phyloP scores from a whole-genome alignment of 1,140 invertebrate genomes.

The Neodiprion fabricii region DNA sequence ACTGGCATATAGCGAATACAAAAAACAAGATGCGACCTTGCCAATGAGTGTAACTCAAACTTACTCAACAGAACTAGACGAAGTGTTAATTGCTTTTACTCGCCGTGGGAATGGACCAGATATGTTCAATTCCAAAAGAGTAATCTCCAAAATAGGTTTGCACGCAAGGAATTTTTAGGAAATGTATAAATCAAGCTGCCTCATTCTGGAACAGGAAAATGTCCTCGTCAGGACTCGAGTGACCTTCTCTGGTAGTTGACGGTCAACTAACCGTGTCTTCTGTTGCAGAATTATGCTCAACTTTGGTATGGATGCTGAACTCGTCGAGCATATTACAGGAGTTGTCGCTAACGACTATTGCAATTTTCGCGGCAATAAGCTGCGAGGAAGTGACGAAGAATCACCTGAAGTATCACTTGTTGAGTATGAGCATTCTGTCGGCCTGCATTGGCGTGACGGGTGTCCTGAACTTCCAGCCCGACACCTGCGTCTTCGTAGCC shows the following conservation, averaged over 20 bases:
- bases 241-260: slow-evolving; percentile 46
- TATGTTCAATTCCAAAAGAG: no score
- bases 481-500: slow-evolving; percentile 59
- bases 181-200: no score
- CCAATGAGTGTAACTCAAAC: no score
- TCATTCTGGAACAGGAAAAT: no score
- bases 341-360: slow-evolving; percentile 62
- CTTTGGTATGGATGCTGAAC: slow-evolving; percentile 61
- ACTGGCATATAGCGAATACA: no score
- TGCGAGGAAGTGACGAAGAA: slow-evolving; percentile 58
- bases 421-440: slow-evolving; percentile 61
- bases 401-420: slow-evolving; percentile 65
- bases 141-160: no score
- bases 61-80: no score
- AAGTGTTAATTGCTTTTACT: no score
- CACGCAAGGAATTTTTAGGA: no score
- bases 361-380: slow-evolving; percentile 60
- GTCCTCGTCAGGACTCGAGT: slow-evolving; percentile 14
- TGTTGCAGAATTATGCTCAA: slow-evolving; percentile 57
- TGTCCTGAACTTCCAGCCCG: slow-evolving; percentile 53
- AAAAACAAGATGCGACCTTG: no score
- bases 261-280: slow-evolving; percentile 33
- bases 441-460: slow-evolving; percentile 60
- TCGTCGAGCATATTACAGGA: slow-evolving; percentile 64
- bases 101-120: no score